These are phyloP conservation scores for Daboia siamensis DNA, from an alignment of 2,113 vertebrate species.

Conservation along the genomic window DNA sequence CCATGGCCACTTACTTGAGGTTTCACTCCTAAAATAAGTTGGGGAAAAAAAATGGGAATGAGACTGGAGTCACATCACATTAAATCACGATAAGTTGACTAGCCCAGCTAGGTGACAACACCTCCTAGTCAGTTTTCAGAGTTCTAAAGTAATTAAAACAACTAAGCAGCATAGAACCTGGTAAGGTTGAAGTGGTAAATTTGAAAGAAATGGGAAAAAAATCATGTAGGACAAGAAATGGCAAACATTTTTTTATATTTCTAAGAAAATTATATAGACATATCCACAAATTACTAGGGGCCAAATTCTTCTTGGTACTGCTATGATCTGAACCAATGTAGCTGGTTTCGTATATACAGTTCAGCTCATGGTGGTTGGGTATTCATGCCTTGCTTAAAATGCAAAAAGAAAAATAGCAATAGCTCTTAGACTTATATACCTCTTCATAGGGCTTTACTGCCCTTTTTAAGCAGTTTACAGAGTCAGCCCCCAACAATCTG, in stretches of 20 bases:
- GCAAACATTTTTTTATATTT: not conserved
- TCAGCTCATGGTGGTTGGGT: not conserved
- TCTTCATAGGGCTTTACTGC: not conserved
- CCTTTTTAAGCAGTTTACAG: not conserved
- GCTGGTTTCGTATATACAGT: not conserved
- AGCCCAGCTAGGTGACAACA: not conserved
- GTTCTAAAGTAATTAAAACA: not conserved
- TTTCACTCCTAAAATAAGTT: not conserved
- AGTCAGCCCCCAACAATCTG: not conserved
- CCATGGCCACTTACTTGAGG: not conserved
- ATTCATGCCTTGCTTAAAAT: not conserved
- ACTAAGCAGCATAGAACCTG: not conserved
- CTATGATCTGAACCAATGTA: not conserved
- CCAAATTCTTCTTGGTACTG: not conserved
- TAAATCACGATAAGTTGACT: not conserved
- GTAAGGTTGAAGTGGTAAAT: not conserved
- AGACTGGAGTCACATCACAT: not conserved
- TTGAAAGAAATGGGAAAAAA: not conserved
- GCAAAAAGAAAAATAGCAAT: not conserved
- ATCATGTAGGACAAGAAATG: not conserved
- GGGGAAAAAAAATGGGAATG: not conserved
- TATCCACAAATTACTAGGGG: not conserved
- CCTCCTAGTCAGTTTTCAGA: not conserved
- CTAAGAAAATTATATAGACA: not conserved
- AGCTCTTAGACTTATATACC: not conserved